Evolutionary conservation across 1,140 invertebrate species (phyloP), one percentile per base, ranked within the genome.

Genomic region (Neodiprion lecontei): DNA sequence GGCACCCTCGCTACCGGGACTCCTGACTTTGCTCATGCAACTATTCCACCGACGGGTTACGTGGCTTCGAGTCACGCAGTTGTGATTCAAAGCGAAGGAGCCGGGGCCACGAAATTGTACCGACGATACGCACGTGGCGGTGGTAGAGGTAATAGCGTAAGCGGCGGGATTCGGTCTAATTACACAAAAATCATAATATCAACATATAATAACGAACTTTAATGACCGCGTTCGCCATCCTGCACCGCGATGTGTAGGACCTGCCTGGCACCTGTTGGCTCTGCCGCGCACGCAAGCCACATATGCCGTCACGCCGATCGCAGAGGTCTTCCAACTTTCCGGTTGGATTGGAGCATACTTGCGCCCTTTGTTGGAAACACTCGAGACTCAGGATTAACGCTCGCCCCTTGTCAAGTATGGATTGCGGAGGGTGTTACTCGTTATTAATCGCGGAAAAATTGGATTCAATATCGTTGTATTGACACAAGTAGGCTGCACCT

Each of bases 211-310:
- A 61, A 12, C 53, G n/a, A 61, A 61, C 53, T 61, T 61, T 61
- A 61, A 61, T 61, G 53, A 61, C 7, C 53, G 53, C 53, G 11
- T 61, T 61, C 53, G 53, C 53, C 53, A 61, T 61, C 53, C 53
- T 61, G 53, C 53, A 9, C 53, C n/a, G 9, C 53, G 28, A 40
- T 40, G 28, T 40, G 28, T 40, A 61, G 11, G 53, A 61, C 53
- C 21, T 17, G 67, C 67, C 21, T 21, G 67, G 40, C 40, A 47
- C 71, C 49, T 65, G 70, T 17, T 69, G 70, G 68, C 12, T 47
- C 48, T 49, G 73, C 8, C 11, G n/a, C 72, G 74, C 74, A 75
- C 74, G 70, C 74, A 70, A 72, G 70, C 74, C 74, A 69, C 74
- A 75, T 75, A 75, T 75, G 74, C 66, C 47, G 70, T 11, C 28